Evolutionary conservation across 2,888 invertebrate genomes (phyloP).

Genomic region (Amphipyra tragopoginis): DNA sequence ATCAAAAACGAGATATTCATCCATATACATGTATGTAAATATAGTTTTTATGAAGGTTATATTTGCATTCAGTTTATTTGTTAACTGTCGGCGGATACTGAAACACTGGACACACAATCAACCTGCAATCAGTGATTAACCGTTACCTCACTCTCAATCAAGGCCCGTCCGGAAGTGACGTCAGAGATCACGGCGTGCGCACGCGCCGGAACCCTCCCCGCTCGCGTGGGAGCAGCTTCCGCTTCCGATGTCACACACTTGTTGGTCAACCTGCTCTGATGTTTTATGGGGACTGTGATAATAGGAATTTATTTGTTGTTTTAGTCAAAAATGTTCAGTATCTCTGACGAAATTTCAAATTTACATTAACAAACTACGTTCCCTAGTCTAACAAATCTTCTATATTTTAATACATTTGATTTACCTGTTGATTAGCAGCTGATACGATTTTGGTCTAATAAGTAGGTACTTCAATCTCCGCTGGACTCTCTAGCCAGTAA

Average conservation of each 20-base stretch:
- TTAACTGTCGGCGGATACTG: constrained; percentile 32
- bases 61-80: not conserved
- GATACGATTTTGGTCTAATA: too few species aligned
- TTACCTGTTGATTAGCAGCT: too few species aligned
- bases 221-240: constrained; percentile 83
- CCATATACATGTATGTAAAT: too few species aligned
- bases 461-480: too few species aligned
- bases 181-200: constrained; percentile 73
- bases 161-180: constrained; percentile 76
- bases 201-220: constrained; percentile 66
- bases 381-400: too few species aligned
- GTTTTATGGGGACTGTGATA: constrained; percentile 20
- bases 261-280: constrained; percentile 60
- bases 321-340: not conserved
- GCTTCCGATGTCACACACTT: constrained; percentile 81
- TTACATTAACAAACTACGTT: too few species aligned
- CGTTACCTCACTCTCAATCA: constrained; percentile 65
- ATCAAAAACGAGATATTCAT: too few species aligned
- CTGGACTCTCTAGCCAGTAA: too few species aligned
- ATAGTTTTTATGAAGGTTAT: too few species aligned
- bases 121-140: constrained; percentile 64
- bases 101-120: constrained; percentile 51
- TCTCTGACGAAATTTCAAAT: not conserved
- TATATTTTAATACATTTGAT: too few species aligned
- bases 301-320: not conserved